These are phyloP conservation scores for Amphipoea oculea DNA, from an alignment of 2,888 invertebrate genomes.

Conservation along the genomic window DNA sequence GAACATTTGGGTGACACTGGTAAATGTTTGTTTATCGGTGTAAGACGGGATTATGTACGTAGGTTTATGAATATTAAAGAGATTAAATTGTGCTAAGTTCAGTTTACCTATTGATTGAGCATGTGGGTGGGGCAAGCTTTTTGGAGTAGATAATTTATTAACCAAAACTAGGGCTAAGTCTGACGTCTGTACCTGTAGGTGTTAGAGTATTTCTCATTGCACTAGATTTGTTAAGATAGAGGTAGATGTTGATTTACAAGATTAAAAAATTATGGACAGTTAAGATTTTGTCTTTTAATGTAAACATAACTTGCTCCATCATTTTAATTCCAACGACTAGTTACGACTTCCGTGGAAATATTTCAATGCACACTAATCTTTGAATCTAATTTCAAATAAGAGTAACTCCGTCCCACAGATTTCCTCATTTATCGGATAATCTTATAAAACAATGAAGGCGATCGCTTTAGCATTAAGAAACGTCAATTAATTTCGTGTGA, in stretches of 20 bases:
- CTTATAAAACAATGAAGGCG: slow-evolving; percentile 62
- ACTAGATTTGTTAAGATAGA: not conserved
- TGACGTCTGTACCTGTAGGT: too few species aligned
- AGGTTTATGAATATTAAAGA: slow-evolving; percentile 22
- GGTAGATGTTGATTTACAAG: not conserved
- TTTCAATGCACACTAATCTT: slow-evolving; percentile 43
- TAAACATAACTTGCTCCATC: slow-evolving; percentile 19
- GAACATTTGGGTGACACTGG: slow-evolving; percentile 38
- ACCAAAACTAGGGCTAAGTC: not conserved
- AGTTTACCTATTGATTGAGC: not conserved
- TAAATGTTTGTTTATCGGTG: slow-evolving; percentile 29
- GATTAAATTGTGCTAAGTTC: slow-evolving; percentile 3
- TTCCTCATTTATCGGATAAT: slow-evolving; percentile 60
- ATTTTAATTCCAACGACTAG: slow-evolving; percentile 31
- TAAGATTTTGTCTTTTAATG: not conserved
- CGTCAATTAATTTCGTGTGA: slow-evolving; percentile 69
- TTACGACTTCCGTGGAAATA: slow-evolving; percentile 56
- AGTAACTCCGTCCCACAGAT: slow-evolving; percentile 52
- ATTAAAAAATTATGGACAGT: not conserved
- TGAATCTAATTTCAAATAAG: slow-evolving; percentile 46
- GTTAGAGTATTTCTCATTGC: not conserved
- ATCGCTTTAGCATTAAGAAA: slow-evolving; percentile 62
- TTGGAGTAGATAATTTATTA: not conserved
- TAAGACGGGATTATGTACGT: slow-evolving; percentile 33
- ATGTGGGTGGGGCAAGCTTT: not conserved